Evolutionary conservation across 2,888 invertebrate species (phyloP).

Genomic region (Melinopterus prodromus): DNA sequence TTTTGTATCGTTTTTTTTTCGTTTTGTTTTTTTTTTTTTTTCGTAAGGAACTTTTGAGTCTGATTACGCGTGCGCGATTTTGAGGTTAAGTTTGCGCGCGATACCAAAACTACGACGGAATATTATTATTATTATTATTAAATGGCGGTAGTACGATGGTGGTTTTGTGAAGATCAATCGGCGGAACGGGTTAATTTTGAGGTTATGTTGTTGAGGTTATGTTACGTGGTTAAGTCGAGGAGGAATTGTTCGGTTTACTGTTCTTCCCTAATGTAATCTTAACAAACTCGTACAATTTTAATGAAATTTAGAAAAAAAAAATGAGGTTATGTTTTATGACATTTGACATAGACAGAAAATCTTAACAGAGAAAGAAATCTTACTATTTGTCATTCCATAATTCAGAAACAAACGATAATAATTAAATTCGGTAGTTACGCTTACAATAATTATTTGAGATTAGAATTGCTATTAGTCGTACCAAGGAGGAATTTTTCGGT

Average conservation of each 20-base stretch:
- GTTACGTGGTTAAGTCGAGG: too few species aligned
- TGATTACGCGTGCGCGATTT: background rate
- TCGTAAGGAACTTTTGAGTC: conserved; percentile 24
- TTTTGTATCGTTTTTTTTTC: conserved; percentile 55
- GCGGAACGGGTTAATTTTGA: background rate
- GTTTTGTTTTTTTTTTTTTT: conserved; percentile 42
- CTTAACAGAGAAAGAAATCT: too few species aligned
- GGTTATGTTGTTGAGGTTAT: background rate
- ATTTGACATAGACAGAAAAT: too few species aligned
- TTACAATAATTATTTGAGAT: background rate
- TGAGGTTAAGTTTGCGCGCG: background rate
- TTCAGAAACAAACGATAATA: too few species aligned
- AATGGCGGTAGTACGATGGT: background rate
- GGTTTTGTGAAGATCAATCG: background rate
- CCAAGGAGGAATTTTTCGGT: too few species aligned
- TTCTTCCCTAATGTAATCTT: too few species aligned
- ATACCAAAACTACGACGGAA: background rate
- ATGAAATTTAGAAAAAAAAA: background rate
- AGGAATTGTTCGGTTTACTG: background rate
- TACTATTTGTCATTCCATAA: too few species aligned
- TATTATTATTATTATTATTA: background rate
- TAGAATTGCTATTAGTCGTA: background rate
- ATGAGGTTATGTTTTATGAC: background rate
- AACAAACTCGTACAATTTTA: background rate
- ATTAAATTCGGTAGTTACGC: too few species aligned